These are phyloP conservation scores for Orchestes rusci DNA, from an alignment of 2,888 invertebrate species.

Conservation along the genomic window DNA sequence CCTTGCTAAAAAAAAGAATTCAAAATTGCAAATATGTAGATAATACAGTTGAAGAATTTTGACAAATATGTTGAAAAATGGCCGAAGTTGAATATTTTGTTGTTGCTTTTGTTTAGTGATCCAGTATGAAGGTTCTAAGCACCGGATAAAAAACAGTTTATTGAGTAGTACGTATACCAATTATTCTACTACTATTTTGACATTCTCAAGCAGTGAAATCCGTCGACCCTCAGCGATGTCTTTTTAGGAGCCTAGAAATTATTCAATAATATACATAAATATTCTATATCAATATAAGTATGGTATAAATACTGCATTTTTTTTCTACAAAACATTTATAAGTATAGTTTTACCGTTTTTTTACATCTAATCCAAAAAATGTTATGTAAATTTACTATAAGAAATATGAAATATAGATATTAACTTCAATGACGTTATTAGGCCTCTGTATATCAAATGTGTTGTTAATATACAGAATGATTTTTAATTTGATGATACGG, in stretches of 20 bases:
- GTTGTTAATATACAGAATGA: slow-evolving; percentile 47
- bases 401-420: slow-evolving; percentile 46
- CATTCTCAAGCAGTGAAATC: slow-evolving; percentile 18
- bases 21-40: too few relatives aligned
- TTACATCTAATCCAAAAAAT: slow-evolving; percentile 37
- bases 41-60: too few relatives aligned
- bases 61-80: too few relatives aligned
- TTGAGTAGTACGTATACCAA: too few relatives aligned
- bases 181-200: too few relatives aligned
- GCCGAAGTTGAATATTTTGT: too few relatives aligned
- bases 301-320: slow-evolving; percentile 44
- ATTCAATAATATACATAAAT: slow-evolving; percentile 42
- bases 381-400: slow-evolving; percentile 31
- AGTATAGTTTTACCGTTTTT: slow-evolving; percentile 37
- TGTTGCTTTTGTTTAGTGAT: too few relatives aligned
- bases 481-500: slow-evolving; percentile 31
- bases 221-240: slow-evolving; percentile 43
- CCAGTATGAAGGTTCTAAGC: too few relatives aligned
- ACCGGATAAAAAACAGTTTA: too few relatives aligned
- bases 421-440: slow-evolving; percentile 45
- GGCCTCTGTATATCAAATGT: slow-evolving; percentile 48
- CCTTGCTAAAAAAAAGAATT: too few relatives aligned
- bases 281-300: slow-evolving; percentile 38
- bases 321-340: slow-evolving; percentile 44
- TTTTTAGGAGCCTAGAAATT: slow-evolving; percentile 45